phyloP scores from a whole-genome alignment of 2,113 vertebrate species.

The Delphinapterus leucas region DNA sequence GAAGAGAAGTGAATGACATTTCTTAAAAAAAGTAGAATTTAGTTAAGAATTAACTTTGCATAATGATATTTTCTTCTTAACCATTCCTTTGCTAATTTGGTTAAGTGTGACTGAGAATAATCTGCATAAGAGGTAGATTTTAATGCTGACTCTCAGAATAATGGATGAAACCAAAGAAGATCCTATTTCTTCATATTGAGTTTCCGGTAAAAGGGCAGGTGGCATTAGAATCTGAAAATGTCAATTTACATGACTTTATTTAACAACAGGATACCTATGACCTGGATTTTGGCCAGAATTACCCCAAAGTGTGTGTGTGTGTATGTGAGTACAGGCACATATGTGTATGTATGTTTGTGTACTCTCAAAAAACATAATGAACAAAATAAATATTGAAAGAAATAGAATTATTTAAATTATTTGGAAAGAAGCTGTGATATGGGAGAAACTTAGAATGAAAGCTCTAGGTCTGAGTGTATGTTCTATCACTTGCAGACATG shows the following conservation, averaged over 20 bases:
- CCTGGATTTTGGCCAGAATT: not conserved
- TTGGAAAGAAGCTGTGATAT: not conserved
- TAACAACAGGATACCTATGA: not conserved
- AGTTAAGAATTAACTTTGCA: conserved; percentile 19
- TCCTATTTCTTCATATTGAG: not conserved
- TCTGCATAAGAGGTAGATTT: not conserved
- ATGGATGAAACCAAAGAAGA: not conserved
- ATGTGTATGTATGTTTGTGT: not conserved
- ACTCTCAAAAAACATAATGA: not conserved
- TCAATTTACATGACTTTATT: not conserved
- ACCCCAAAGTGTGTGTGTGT: not conserved
- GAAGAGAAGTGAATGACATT: not conserved
- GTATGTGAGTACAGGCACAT: not conserved
- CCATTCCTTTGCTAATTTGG: not conserved
- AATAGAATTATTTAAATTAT: not conserved
- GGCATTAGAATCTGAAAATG: not conserved
- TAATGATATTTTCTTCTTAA: not conserved
- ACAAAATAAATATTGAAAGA: not conserved
- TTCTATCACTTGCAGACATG: not conserved
- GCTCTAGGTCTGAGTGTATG: not conserved
- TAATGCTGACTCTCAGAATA: not conserved
- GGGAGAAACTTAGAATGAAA: not conserved
- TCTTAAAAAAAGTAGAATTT: conserved; percentile 6
- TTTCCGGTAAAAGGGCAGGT: not conserved
- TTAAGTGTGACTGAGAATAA: not conserved